These are phyloP conservation scores for Crocodylus rhombifer DNA, from an alignment of 2,797 vertebrate species.

Conservation along the genomic window DNA sequence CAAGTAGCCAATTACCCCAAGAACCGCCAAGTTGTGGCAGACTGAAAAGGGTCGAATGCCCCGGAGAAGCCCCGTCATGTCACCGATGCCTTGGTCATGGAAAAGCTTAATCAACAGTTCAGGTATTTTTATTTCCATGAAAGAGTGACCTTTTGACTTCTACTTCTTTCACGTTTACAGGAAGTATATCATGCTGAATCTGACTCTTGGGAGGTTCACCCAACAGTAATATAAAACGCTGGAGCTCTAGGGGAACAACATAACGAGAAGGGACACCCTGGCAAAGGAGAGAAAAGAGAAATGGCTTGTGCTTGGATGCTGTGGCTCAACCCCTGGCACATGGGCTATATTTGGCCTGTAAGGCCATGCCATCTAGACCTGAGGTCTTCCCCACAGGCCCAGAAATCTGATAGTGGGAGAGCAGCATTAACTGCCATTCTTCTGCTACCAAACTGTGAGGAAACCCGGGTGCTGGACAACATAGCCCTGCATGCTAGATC, in stretches of 20 bases:
- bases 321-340: not conserved
- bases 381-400: too few relatives aligned
- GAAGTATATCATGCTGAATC: not conserved
- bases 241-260: not conserved
- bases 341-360: too few relatives aligned
- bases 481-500: too few relatives aligned
- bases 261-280: not conserved
- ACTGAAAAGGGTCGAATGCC: conserved; percentile 34
- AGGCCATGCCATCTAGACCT: too few relatives aligned
- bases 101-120: not conserved
- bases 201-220: not conserved
- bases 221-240: not conserved
- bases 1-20: conserved; percentile 32
- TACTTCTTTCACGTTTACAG: too few relatives aligned
- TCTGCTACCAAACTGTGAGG: too few relatives aligned
- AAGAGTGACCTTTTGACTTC: too few relatives aligned
- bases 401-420: not conserved
- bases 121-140: not conserved
- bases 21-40: not conserved
- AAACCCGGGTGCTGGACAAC: too few relatives aligned
- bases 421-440: too few relatives aligned
- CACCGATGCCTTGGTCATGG: too few relatives aligned
- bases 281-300: not conserved
- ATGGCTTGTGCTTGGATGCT: not conserved
- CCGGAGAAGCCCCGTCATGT: conserved; percentile 3